Percentiles rank a stretch among this genome's conserved stretches.
Evolutionary conservation across 2,888 invertebrate species (phyloP).

Genomic region (Mythimna ferrago): DNA sequence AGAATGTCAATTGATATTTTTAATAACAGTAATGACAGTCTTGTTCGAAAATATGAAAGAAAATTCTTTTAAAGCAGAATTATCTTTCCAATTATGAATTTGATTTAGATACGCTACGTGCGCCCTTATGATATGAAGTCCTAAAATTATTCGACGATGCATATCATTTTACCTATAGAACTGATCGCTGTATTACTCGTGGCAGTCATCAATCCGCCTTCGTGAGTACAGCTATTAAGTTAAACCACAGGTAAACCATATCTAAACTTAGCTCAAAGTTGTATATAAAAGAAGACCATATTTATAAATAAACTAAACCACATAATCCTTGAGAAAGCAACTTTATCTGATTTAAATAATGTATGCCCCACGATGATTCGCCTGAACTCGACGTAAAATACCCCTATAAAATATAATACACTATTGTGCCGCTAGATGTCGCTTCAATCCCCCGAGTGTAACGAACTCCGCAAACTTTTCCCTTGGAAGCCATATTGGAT

Average conservation of each 20-base stretch:
- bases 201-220: background rate
- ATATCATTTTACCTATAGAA: constrained; percentile 6
- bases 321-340: constrained; percentile 22
- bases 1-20: constrained; percentile 36
- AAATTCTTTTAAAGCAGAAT: constrained; percentile 3
- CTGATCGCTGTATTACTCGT: constrained; percentile 4
- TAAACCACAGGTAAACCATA: constrained; percentile 9
- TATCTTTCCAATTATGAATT: constrained; percentile 16
- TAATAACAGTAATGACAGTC: constrained; percentile 19
- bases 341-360: constrained; percentile 44
- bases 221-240: background rate
- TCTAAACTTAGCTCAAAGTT: background rate
- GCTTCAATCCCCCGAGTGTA: constrained; percentile 56
- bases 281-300: constrained; percentile 1
- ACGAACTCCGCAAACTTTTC: constrained; percentile 61
- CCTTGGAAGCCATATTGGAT: constrained; percentile 71
- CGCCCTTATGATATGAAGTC: constrained; percentile 9
- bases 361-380: constrained; percentile 13
- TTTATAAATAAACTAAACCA: constrained; percentile 3
- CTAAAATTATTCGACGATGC: constrained; percentile 7
- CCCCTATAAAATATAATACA: constrained; percentile 49
- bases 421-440: constrained; percentile 61
- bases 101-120: constrained; percentile 15
- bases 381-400: constrained; percentile 32
- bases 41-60: constrained; percentile 18